phyloP scores from a whole-genome alignment of 2,113 vertebrate species.

The Engraulis encrasicolus region DNA sequence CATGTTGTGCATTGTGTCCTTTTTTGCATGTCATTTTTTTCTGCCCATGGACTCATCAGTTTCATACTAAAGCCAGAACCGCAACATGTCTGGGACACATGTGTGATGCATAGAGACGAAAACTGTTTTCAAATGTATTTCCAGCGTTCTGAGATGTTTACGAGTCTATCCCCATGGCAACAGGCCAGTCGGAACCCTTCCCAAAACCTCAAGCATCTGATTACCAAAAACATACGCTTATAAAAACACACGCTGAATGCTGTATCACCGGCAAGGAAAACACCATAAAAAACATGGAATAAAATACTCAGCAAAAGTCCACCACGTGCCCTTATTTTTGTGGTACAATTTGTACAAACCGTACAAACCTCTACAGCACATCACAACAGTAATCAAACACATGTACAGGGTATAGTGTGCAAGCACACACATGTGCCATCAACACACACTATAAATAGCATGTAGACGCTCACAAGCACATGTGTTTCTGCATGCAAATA shows the following conservation, averaged over 20 bases:
- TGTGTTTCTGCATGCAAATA: background rate
- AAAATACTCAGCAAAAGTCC: too few relatives aligned
- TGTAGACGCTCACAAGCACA: background rate
- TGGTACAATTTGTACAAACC: too few relatives aligned
- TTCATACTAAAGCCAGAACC: background rate
- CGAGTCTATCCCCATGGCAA: slow-evolving; percentile 45
- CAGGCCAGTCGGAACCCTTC: slow-evolving; percentile 46
- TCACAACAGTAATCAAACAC: background rate
- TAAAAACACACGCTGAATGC: background rate
- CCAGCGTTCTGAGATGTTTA: slow-evolving; percentile 32
- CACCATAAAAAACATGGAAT: too few relatives aligned
- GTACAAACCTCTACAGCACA: background rate
- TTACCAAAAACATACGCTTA: slow-evolving; percentile 34
- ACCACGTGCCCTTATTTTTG: too few relatives aligned
- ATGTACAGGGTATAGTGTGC: too few relatives aligned
- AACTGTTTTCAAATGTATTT: background rate
- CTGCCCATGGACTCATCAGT: too few relatives aligned
- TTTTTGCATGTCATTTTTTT: too few relatives aligned
- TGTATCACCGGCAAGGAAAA: too few relatives aligned
- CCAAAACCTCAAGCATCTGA: slow-evolving; percentile 47
- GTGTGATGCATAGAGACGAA: too few relatives aligned
- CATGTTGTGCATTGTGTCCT: too few relatives aligned
- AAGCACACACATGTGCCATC: too few relatives aligned
- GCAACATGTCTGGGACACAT: background rate
- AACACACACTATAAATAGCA: background rate